phyloP scores from a whole-genome alignment of 2,888 invertebrate species.

The Erpobdella octoculata region DNA sequence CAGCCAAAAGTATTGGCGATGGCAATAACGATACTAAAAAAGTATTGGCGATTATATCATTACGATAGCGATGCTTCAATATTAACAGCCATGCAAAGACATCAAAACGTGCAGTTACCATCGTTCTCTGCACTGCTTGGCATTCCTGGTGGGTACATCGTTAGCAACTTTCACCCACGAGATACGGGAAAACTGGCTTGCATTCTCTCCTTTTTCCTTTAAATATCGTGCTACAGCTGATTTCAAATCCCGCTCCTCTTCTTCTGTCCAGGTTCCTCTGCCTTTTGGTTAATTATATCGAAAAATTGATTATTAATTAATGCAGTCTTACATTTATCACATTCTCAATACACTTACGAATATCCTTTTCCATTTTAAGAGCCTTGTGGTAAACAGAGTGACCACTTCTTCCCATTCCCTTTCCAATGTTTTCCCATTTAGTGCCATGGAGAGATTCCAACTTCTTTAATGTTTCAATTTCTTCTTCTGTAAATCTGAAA shows the following conservation, averaged over 20 bases:
- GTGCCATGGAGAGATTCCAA: slow-evolving; percentile 4
- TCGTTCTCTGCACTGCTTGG: slow-evolving; percentile 21
- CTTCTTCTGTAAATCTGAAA: slow-evolving; percentile 15
- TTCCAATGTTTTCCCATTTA: slow-evolving; percentile 22
- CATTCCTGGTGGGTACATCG: slow-evolving; percentile 13
- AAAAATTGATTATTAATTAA: neutral
- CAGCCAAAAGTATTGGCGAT: too few relatives aligned
- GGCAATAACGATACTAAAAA: too few relatives aligned
- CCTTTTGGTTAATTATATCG: neutral
- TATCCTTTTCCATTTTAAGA: neutral
- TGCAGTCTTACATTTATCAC: neutral
- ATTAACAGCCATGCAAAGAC: too few relatives aligned
- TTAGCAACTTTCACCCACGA: slow-evolving; percentile 11
- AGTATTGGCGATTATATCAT: too few relatives aligned
- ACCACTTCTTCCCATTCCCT: slow-evolving; percentile 14
- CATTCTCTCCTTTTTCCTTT: neutral
- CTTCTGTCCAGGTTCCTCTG: too few relatives aligned
- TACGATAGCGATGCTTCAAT: too few relatives aligned
- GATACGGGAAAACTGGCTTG: neutral
- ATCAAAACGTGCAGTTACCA: slow-evolving; percentile 3
- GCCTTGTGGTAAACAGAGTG: neutral
- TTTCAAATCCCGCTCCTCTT: too few relatives aligned
- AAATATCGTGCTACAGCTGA: neutral
- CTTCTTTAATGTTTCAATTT: neutral
- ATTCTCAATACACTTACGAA: neutral